phyloP scores from a whole-genome alignment of 2,113 vertebrate species.

The Reinhardtius hippoglossoides region DNA sequence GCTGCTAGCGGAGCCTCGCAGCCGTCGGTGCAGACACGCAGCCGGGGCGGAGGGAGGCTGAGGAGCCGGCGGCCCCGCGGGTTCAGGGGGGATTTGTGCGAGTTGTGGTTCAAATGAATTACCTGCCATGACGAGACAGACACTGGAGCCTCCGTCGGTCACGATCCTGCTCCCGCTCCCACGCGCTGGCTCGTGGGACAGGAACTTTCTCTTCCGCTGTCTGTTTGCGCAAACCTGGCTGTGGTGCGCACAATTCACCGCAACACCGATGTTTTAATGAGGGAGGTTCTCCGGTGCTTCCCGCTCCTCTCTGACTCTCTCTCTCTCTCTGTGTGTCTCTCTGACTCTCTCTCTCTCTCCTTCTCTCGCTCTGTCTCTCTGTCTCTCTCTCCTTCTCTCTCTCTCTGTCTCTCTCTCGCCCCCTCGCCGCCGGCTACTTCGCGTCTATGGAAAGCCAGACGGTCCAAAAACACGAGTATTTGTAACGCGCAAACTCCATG shows the following conservation, averaged over 20 bases:
- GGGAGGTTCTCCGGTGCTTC: background rate
- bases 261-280: background rate
- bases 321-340: slow-evolving; percentile 38
- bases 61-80: background rate
- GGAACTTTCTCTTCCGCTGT: slow-evolving; percentile 67
- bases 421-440: slow-evolving; percentile 55
- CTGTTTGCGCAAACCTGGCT: slow-evolving; percentile 25
- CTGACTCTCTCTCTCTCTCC: background rate
- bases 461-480: background rate
- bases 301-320: background rate
- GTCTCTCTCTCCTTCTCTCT: slow-evolving; percentile 42
- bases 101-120: slow-evolving; percentile 32
- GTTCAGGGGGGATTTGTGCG: background rate
- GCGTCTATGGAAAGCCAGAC: slow-evolving; percentile 34
- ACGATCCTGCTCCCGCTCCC: slow-evolving; percentile 78
- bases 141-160: slow-evolving; percentile 75
- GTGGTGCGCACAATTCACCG: slow-evolving; percentile 13
- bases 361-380: background rate
- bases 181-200: slow-evolving; percentile 70
- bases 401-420: slow-evolving; percentile 7
- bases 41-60: background rate
- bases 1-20: background rate
- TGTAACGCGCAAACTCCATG: background rate
- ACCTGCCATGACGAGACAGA: slow-evolving; percentile 85
- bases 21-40: background rate